Evolutionary conservation across 2,888 invertebrate species (phyloP).

Genomic region (Aphidius colemani): DNA sequence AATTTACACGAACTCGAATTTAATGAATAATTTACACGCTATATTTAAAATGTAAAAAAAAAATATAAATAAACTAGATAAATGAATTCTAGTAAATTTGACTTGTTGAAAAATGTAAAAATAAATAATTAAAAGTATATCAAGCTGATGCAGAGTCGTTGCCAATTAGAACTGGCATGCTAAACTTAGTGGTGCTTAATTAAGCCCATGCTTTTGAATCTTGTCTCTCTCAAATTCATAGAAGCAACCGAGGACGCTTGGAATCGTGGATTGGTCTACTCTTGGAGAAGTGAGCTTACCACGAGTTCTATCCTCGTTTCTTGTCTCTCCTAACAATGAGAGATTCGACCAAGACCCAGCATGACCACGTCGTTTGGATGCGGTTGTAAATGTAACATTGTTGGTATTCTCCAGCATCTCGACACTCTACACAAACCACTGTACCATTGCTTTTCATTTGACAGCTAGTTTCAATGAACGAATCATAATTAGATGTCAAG

Average conservation of each 20-base stretch:
- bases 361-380: slow-evolving; percentile 26
- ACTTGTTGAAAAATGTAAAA: neutral
- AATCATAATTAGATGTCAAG: slow-evolving; percentile 7
- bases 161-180: slow-evolving; percentile 48
- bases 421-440: slow-evolving; percentile 1
- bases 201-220: slow-evolving; percentile 36
- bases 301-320: neutral
- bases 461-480: slow-evolving; percentile 1
- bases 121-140: slow-evolving; percentile 1
- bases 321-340: slow-evolving; percentile 11
- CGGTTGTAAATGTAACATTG: slow-evolving; percentile 26
- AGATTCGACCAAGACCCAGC: slow-evolving; percentile 28
- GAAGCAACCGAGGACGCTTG: too few relatives aligned
- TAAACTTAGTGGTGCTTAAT: slow-evolving; percentile 47
- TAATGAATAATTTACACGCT: too few relatives aligned
- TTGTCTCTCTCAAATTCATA: slow-evolving; percentile 19
- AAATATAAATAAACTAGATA: too few relatives aligned
- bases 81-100: too few relatives aligned
- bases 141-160: slow-evolving; percentile 32
- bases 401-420: slow-evolving; percentile 18
- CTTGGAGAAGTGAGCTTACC: slow-evolving; percentile 24
- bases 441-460: neutral
- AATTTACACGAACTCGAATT: too few relatives aligned
- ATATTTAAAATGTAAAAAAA: too few relatives aligned
- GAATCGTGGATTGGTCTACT: slow-evolving; percentile 37